Evolutionary conservation across 2,888 invertebrate species (phyloP).

Genomic region (Troides helena): DNA sequence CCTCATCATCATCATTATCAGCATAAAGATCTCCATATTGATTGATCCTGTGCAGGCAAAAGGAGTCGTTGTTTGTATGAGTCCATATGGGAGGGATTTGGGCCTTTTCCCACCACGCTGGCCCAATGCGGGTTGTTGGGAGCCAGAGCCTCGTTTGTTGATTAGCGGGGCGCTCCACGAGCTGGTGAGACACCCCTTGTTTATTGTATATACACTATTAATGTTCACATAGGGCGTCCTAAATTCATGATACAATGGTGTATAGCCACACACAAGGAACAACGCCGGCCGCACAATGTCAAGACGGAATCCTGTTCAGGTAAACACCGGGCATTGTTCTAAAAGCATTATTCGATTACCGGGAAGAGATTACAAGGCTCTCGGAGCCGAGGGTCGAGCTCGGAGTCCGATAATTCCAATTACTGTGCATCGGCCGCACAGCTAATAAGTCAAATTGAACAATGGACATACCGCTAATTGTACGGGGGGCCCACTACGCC

Average conservation of each 20-base stretch:
- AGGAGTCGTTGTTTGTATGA: too few species aligned
- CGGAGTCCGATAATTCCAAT: constrained; percentile 62
- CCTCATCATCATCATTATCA: too few species aligned
- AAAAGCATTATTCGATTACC: constrained; percentile 27
- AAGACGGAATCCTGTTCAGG: constrained; percentile 16
- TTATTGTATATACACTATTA: too few species aligned
- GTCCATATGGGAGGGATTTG: too few species aligned
- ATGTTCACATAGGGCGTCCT: not conserved
- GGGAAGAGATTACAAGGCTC: constrained; percentile 29
- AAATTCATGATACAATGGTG: not conserved
- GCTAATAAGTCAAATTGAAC: constrained; percentile 73
- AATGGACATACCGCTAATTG: constrained; percentile 64
- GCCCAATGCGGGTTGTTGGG: too few species aligned
- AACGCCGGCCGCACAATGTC: constrained; percentile 8
- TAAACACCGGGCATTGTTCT: constrained; percentile 26
- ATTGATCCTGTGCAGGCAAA: too few species aligned
- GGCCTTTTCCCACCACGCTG: too few species aligned
- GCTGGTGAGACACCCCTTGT: too few species aligned
- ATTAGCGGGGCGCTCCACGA: too few species aligned
- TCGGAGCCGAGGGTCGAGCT: constrained; percentile 9
- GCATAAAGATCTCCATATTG: too few species aligned
- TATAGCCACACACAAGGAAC: constrained; percentile 4
- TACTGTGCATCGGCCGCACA: constrained; percentile 48
- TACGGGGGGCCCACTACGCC: constrained; percentile 37
- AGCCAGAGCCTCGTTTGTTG: too few species aligned